Evolutionary conservation across 2,797 vertebrate genomes (phyloP).

Genomic region (Salarias fasciatus): DNA sequence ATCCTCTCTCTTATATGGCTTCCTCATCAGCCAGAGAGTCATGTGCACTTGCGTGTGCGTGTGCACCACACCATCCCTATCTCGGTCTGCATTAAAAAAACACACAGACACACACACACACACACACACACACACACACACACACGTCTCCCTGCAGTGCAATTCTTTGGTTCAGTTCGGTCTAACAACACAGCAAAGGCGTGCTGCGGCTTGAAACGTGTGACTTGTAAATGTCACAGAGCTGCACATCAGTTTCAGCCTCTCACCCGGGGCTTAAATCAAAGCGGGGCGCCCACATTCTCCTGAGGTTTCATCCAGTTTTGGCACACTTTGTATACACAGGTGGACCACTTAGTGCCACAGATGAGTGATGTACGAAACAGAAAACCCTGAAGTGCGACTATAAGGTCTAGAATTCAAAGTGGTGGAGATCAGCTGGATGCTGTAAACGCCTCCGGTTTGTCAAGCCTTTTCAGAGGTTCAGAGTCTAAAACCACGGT

Average conservation of each 20-base stretch:
- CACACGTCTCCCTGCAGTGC: too few relatives aligned
- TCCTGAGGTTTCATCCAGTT: conserved; percentile 33
- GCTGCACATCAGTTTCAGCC: neutral
- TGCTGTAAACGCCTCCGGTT: too few relatives aligned
- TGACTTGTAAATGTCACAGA: conserved; percentile 13
- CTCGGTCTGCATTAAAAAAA: neutral
- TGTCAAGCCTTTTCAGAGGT: too few relatives aligned
- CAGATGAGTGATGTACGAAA: conserved; percentile 60
- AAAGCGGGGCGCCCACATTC: conserved; percentile 51
- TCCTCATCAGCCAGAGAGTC: conserved; percentile 61
- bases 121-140: neutral
- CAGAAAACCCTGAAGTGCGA: conserved; percentile 39
- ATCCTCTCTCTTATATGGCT: conserved; percentile 66
- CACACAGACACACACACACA: neutral
- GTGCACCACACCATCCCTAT: neutral
- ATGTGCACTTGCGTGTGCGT: conserved; percentile 35
- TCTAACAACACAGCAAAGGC: neutral
- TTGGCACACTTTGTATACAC: conserved; percentile 19
- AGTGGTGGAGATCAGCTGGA: too few relatives aligned
- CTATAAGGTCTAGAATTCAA: conserved; percentile 4
- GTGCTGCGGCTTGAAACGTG: neutral
- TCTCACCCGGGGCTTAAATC: conserved; percentile 21
- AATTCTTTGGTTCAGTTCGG: neutral
- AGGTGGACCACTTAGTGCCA: conserved; percentile 50
- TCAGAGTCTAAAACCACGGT: too few relatives aligned